Conservation (phyloP, 2,797 vertebrate genomes). For the Falco peregrinus region DNA sequence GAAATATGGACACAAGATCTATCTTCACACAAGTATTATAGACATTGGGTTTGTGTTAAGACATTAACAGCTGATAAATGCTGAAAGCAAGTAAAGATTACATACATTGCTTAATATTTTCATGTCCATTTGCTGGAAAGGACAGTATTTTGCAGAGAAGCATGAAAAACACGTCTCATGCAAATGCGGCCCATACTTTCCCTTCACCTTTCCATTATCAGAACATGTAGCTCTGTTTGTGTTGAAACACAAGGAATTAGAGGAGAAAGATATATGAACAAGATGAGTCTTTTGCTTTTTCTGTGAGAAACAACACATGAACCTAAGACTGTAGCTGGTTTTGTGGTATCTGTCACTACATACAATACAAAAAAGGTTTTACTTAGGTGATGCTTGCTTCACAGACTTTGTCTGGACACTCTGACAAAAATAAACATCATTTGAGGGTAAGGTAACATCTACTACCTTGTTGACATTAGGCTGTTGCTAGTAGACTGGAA, state of each 20-base stretch:
- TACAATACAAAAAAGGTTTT: not conserved
- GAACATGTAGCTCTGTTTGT: not conserved
- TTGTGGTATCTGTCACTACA: not conserved
- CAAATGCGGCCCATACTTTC: not conserved
- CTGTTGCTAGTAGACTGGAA: not conserved
- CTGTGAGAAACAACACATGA: not conserved
- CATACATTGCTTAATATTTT: not conserved
- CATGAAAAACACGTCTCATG: not conserved
- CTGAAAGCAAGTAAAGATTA: not conserved
- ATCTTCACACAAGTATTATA: not conserved
- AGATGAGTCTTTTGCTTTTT: not conserved
- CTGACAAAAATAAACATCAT: not conserved
- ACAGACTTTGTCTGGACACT: not conserved
- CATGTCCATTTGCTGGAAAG: not conserved
- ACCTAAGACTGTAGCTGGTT: not conserved
- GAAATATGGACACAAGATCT: not conserved
- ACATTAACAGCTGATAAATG: not conserved
- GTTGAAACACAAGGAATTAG: not conserved
- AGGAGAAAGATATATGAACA: not conserved
- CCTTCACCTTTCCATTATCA: not conserved
- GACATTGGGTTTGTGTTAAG: not conserved
- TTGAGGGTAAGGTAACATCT: not conserved
- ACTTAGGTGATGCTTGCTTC: not conserved
- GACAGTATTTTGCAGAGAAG: not conserved
- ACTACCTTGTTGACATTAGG: not conserved